Base-by-base conservation (phyloP, 1,140 invertebrate genomes). In the Eumaeus atala region DNA sequence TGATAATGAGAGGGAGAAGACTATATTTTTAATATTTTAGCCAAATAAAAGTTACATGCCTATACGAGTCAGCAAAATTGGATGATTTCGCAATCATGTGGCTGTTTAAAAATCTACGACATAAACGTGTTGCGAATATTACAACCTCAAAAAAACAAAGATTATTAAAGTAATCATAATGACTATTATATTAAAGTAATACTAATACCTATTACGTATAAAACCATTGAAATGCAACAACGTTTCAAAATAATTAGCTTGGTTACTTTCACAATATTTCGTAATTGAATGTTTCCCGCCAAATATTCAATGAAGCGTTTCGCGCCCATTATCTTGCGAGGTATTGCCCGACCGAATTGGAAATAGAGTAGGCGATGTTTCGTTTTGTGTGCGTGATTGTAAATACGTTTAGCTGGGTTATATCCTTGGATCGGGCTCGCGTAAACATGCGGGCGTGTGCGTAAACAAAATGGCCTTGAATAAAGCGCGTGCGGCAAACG, bases 391-490 rank as follows among this genome's bases (percentile, higher is more conserved):
- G 48, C 49, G 17, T 47, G 56, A 40, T 48, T 28, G 48, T 61
- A 56, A 53, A 61, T 64, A 48, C 37, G 55, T 53, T 59, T 49
- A 53, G 72, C 14, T 68, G 77, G 64, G 44, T 80, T 71, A 66
- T 67, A 70, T 35, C 54, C 57, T 61, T 64, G 58, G 56, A 59
- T 66, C 64, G 58, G 59, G 54, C 57, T 67, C 64, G 61, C 70
- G 74, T 80, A 76, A 72, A 76, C 69, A 78, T 73, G 74, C 70
- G 74, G 71, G 70, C 70, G 67, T 76, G 64, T 51, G 70, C 65
- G 78, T 82, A 82, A 84, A 81, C 75, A 83, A 76, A 76, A 77
- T 80, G 79, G 72, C 81, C 83, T 86, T 86, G 83, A 62, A 51
- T 47, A 58, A 60, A 62, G 73, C 70, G 70, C 70, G 67, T 72